Conservation (phyloP, 2,888 invertebrate species). For the Synergus itoensis region DNA sequence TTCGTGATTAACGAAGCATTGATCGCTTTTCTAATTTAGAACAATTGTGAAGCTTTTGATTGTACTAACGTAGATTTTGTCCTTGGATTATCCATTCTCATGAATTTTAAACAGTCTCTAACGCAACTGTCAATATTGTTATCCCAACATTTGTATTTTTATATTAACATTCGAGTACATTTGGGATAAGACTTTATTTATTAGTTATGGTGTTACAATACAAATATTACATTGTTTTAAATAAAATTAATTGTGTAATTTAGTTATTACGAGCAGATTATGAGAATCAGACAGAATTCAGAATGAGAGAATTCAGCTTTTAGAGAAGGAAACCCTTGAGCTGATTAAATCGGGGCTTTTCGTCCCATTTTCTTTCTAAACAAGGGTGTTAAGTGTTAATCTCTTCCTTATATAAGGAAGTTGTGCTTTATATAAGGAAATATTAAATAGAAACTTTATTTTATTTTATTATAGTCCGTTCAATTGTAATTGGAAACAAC, state of each 20-base stretch:
- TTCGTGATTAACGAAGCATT: conserved; percentile 2
- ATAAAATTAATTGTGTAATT: neutral
- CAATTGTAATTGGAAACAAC: neutral
- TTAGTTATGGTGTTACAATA: neutral
- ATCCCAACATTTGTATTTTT: neutral
- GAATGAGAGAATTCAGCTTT: neutral
- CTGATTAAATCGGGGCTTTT: neutral
- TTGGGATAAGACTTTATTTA: too few species aligned
- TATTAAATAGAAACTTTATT: neutral
- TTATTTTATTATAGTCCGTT: neutral
- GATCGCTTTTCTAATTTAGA: conserved; percentile 35
- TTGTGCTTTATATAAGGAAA: neutral
- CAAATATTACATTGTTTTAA: too few species aligned
- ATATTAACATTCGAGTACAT: neutral
- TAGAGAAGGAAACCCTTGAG: neutral
- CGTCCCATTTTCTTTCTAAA: neutral
- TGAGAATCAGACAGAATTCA: neutral
- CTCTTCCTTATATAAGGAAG: too few species aligned
- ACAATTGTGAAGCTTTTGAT: conserved; percentile 32
- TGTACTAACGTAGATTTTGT: conserved; percentile 16
- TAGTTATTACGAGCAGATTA: neutral
- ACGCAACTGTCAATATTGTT: neutral
- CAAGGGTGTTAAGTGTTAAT: too few species aligned
- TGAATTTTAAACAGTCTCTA: neutral
- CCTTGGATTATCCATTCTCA: conserved; percentile 5